Base-by-base conservation (phyloP, 2,113 vertebrate species). In the Pituophis catenifer region DNA sequence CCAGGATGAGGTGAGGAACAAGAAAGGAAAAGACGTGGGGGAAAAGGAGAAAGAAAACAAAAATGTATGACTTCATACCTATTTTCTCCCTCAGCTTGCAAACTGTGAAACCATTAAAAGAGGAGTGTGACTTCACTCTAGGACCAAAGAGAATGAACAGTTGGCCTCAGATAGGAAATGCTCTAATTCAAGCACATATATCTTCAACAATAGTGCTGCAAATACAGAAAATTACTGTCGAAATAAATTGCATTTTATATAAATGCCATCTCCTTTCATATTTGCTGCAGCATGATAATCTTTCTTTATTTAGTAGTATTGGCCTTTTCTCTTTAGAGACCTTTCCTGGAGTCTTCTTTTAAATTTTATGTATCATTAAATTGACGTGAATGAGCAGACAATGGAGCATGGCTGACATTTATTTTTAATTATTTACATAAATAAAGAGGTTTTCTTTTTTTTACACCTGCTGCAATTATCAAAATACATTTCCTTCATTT, bases 351-450 rank as follows among this genome's bases (percentile, higher is more conserved):
- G 93, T 93, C 38, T 10, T 95, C 93, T 95, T 96, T 96, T 96
- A 88, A 96, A 95, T 96, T 97, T 96, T 93, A 92, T 95, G 75
- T 96, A 95, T 96, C 96, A 95, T 97, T 97, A 94, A 95, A 95
- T 93, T 96, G 96, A 97, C 94, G 96, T 94, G 96, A 96, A 96
- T 95, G 93, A 95, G 92, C 95, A 96, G 94, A 65, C 55, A 94
- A 96, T 87, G 53, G 94, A 90, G 90, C 93, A 96, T 70, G 12
- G 53, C 92, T 97, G 95, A 94, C 93, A 96, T 95, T 97, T 96
- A 92, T 97, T 96, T 97, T 96, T 97, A 97, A 97, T 97, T 98
- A 96, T 97, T 97, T 97, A 89, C 94, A 96, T 96, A 96, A 97
- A 96, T 96, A 97, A 96, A 95, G 29, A 94, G 1, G 15, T 95